Evolutionary conservation across 2,797 vertebrate genomes (phyloP), one percentile per base, ranked within the genome.

Genomic region (Pelobates cultripes): DNA sequence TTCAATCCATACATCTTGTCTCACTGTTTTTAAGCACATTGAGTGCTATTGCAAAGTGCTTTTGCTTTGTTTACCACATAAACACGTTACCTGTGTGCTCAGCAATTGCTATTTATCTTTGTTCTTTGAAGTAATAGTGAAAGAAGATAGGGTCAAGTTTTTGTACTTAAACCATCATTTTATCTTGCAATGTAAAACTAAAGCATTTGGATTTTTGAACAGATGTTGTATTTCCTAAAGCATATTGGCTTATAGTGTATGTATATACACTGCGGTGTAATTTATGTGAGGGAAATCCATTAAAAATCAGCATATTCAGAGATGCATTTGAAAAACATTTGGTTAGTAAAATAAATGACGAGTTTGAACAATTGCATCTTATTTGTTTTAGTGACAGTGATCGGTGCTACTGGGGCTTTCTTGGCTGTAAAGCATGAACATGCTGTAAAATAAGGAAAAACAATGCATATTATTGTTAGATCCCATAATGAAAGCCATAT

Each of bases 261-360:
- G 15, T 3, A 15, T 51, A 51, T 17, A 47, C 15, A 75, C 41
- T 15, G 61, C 40, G 41, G 43, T 14, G 60, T 47, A 45, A 75
- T 66, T 15, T 74, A 76, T 76, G 74, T 66, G 17, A n/a, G 12
- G 14, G 15, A n/a, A 61, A 75, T 76, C 61, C 61, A 76, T 76
- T 41, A 45, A 4, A 45, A 42, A 44, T 75, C 73, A 43, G 41
- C 47, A 63, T 75, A 61, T 63, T 44, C 73, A 12, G 42, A 43
- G 57, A 73, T 28, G 13, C 14, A 57, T 15, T 66, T 66, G n/a
- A 7, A 66, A 74, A 43, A 75, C 73, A 75, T 61, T 75, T 64
- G n/a, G 57, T 17, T 64, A 45, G 57, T 17, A n/a, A 45, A 63
- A 75, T 63, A 75, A 75, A 61, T 45, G 42, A 17, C 15, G n/a